Conservation (phyloP, 2,113 vertebrate genomes). For the Leptosomus discolor region DNA sequence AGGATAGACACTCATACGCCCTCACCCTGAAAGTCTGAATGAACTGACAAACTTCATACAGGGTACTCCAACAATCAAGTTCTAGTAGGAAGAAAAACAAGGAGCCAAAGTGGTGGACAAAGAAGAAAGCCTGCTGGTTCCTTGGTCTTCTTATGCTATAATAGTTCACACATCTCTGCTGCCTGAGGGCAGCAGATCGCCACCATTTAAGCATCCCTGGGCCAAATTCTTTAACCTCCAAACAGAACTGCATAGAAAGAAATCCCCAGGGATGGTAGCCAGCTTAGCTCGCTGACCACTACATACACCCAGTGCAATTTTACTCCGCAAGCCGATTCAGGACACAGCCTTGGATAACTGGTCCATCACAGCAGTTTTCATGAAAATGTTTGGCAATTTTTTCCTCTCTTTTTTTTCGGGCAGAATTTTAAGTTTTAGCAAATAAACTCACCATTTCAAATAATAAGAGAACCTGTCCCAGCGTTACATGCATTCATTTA, state of each 20-base stretch:
- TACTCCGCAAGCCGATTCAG: not conserved
- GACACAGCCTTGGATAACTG: not conserved
- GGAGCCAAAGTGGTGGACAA: not conserved
- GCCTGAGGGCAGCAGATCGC: not conserved
- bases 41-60: not conserved
- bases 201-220: not conserved
- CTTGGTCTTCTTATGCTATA: not conserved
- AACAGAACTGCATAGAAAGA: not conserved
- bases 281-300: not conserved
- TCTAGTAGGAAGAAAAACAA: not conserved
- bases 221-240: not conserved
- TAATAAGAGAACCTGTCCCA: not conserved
- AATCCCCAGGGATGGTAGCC: not conserved
- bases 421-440: not conserved
- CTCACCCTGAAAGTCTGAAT: not conserved
- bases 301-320: not conserved
- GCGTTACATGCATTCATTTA: fast-evolving
- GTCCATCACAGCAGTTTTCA: fast-evolving
- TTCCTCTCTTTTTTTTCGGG: not conserved
- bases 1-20: not conserved
- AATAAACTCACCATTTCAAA: not conserved
- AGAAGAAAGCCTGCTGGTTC: not conserved
- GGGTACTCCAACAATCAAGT: not conserved
- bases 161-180: not conserved
- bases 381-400: not conserved